phyloP scores from a whole-genome alignment of 2,797 vertebrate genomes.

The Discoglossus pictus region DNA sequence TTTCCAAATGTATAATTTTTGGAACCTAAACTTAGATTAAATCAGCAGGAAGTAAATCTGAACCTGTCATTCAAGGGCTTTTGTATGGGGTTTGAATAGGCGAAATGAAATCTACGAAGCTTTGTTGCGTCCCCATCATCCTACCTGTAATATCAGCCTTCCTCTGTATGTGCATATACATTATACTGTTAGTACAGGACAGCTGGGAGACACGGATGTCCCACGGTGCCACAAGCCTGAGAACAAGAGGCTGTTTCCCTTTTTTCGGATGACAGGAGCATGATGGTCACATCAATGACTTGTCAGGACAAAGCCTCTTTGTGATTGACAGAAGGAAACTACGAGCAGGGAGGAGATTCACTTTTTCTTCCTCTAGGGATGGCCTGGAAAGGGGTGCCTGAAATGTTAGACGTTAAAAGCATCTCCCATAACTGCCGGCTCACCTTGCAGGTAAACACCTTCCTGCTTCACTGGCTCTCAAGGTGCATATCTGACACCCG shows the following conservation, averaged over 20 bases:
- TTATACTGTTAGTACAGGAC: conserved; percentile 52
- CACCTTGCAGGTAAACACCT: conserved; percentile 73
- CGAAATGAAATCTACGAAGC: conserved; percentile 57
- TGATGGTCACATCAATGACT: conserved; percentile 61
- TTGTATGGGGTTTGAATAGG: conserved; percentile 58
- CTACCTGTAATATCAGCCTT: conserved; percentile 61
- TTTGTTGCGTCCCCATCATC: conserved; percentile 64
- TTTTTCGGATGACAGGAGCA: conserved; percentile 66
- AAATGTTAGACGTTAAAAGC: conserved; percentile 73
- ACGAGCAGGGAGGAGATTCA: conserved; percentile 57
- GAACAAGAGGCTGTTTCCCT: conserved; percentile 56
- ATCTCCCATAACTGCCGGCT: conserved; percentile 66
- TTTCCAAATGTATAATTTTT: neutral
- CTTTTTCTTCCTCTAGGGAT: conserved; percentile 61
- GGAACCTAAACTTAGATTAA: conserved; percentile 1
- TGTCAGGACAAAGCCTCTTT: conserved; percentile 65
- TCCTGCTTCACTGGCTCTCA: conserved; percentile 60
- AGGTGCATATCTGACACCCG: conserved; percentile 61
- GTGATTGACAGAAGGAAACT: conserved; percentile 65
- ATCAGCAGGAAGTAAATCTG: conserved; percentile 22
- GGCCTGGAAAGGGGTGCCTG: conserved; percentile 59
- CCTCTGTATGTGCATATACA: conserved; percentile 46
- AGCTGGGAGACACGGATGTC: conserved; percentile 37
- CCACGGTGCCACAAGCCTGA: conserved; percentile 52
- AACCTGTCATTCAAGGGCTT: conserved; percentile 28